Base-by-base conservation (phyloP, 2,888 invertebrate species). In the Aspidapion aeneum region DNA sequence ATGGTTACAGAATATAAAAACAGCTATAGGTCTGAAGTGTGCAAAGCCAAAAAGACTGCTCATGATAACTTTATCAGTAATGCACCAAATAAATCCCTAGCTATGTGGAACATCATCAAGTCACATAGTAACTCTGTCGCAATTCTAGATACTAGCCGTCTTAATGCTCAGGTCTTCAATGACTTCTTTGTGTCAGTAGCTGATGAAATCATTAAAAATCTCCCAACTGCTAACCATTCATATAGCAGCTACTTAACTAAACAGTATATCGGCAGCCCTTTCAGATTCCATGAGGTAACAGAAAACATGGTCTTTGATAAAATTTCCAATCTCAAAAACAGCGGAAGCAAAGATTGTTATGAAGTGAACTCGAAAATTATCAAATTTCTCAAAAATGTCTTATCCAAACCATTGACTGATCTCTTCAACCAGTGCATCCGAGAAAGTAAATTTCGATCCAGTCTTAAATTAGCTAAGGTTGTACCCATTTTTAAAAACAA, bases 401-500 rank as follows among this genome's bases (percentile, higher is more conserved):
- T 35, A 7, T 7, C 5, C 12, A 35, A 35, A 35, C 35, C 35
- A 7, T 35, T 35, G 35, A 35, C 35, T 35, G 35, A 35, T 7
- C 3, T 35, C 5, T 35, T 35, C 12, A 35, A 35, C 12, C 35
- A 35, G 5, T 35, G 35, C 35, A 35, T 35, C 35, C 35, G 35
- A 35, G 35, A 7, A 3, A 35, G 35, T 12, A 35, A 35, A 35
- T 35, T 35, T 35, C 35, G 5, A 35, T 35, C 35, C 12, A 12
- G 5, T 35, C 35, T 35, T 12, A 64, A 64, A 58, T 18, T 62
- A 16, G 61, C 59, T 5, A 54, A 64, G 22, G 51, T 62, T 1
- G 50, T 58, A 18, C 60, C 63, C 55, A 55, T 63, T 16, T 21
- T 57, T 16, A 65, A 60, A 21, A 57, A 57, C 21, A 60, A 60